Conservation (phyloP, 1,140 invertebrate genomes). For the Oncopeltus fasciatus region DNA sequence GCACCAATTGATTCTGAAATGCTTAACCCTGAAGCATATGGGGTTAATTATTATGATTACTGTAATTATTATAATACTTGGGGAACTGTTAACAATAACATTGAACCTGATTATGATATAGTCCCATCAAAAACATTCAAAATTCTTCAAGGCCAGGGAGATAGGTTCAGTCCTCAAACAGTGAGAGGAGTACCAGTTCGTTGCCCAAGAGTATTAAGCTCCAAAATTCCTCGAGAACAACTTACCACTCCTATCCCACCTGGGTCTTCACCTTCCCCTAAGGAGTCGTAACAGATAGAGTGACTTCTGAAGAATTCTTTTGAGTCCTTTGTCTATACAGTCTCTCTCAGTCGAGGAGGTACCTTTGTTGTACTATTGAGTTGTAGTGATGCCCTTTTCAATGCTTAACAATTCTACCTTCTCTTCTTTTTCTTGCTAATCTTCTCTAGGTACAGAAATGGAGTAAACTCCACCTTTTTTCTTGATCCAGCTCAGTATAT, state of each 20-base stretch:
- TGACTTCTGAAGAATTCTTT: conserved; percentile 14
- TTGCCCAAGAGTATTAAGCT: conserved; percentile 24
- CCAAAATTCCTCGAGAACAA: conserved; percentile 13
- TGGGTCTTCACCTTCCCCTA: conserved; percentile 14
- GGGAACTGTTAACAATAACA: conserved; percentile 30
- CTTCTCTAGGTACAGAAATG: conserved; percentile 19
- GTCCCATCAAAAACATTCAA: conserved; percentile 37
- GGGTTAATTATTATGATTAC: conserved; percentile 32
- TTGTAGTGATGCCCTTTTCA: conserved; percentile 14
- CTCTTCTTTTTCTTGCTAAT: conserved; percentile 15
- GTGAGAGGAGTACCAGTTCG: conserved; percentile 22
- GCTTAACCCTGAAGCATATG: conserved; percentile 30
- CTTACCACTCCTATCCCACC: conserved; percentile 2
- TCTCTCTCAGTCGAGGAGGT: conserved; percentile 17
- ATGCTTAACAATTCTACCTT: conserved; percentile 8
- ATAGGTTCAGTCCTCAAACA: conserved; percentile 20
- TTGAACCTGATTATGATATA: conserved; percentile 29
- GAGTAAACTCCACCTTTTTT: conserved; percentile 28
- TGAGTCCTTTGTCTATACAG: conserved; percentile 13
- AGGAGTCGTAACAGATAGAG: conserved; percentile 20
- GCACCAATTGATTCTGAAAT: conserved; percentile 19
- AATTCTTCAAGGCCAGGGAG: conserved; percentile 26
- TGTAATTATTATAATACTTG: conserved; percentile 44
- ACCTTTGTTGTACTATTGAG: conserved; percentile 19
- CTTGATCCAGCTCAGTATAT: conserved; percentile 11